phyloP scores from a whole-genome alignment of 1,140 invertebrate species.

The Oryctes rhinoceros region DNA sequence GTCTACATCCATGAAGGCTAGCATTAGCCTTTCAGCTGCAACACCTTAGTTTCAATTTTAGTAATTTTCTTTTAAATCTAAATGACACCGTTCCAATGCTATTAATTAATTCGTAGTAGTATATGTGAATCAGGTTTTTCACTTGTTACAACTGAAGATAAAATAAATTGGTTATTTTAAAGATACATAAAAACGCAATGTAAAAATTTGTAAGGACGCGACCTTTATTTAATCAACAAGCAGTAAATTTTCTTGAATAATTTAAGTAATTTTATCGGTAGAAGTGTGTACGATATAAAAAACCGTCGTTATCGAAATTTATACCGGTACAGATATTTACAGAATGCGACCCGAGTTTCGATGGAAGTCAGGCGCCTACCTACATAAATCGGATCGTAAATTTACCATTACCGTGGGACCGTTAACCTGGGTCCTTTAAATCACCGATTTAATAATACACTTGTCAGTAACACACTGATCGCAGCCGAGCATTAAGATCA shows the following conservation, averaged over 20 bases:
- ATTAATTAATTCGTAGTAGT: no score
- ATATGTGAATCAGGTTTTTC: no score
- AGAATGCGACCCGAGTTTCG: neutral
- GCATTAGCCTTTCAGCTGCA: no score
- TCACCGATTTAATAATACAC: constrained; percentile 41
- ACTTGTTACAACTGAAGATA: no score
- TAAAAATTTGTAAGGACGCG: no score
- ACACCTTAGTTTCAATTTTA: no score
- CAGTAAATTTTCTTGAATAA: neutral
- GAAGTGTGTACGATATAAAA: neutral
- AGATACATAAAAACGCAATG: no score
- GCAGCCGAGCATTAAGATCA: constrained; percentile 38
- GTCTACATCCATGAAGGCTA: no score
- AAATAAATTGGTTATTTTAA: no score
- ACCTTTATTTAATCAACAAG: no score
- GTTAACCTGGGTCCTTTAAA: constrained; percentile 38
- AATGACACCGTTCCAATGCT: no score
- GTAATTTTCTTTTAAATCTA: no score
- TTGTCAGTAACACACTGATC: constrained; percentile 39
- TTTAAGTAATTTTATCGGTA: neutral
- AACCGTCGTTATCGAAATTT: constrained; percentile 16
- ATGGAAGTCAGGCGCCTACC: neutral
- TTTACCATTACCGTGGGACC: constrained; percentile 18
- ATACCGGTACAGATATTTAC: constrained; percentile 34
- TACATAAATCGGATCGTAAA: constrained; percentile 25